Evolutionary conservation across 1,140 invertebrate genomes (phyloP), one percentile per base, ranked within the genome.

Genomic region (Ostrea denselamellosa): DNA sequence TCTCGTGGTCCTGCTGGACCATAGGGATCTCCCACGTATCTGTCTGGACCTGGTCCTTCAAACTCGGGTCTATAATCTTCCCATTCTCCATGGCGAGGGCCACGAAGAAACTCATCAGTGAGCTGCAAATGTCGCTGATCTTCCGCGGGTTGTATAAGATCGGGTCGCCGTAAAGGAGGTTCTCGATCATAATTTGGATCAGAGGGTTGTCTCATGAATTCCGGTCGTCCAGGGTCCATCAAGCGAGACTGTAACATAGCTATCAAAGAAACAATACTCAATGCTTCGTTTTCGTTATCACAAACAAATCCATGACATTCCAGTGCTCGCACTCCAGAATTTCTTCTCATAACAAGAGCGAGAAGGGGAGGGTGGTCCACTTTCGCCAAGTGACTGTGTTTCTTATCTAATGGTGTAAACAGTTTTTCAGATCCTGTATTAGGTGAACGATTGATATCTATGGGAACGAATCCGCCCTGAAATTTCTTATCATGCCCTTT

Each of bases 271-370:
- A 88, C 58, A 28, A 93, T 89, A 65, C 90, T 81, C 5, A 90
- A 54, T 62, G 91, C 92, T 34, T 92, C 89, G 19, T 90, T 85
- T n/a, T 89, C 86, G 10, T 85, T 87, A 68, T 92, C 90, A 83
- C 91, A 85, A 17, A 92, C 87, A 87, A 93, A 93, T 19, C 90
- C 89, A 86, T 93, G 92, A 82, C 91, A 92, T 65, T 93, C 92
- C 58, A 93, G 52, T 10, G 91, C 90, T 62, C 91, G 91, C 9
- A 93, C 90, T 7, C 92, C 92, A 52, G 88, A 86, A n/a, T 88
- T 91, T 53, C 91, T 86, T n/a, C 92, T 86, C 85, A 92, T 88
- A 2, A 93, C 91, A 82, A 91, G 92, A 0, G 90, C 91, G 0
- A 93, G 53, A 25, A 93, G 88, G 0, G 91, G 88, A n/a, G 91